These are phyloP conservation scores for Polyodon spathula DNA, from an alignment of 2,113 vertebrate genomes.

Conservation along the genomic window DNA sequence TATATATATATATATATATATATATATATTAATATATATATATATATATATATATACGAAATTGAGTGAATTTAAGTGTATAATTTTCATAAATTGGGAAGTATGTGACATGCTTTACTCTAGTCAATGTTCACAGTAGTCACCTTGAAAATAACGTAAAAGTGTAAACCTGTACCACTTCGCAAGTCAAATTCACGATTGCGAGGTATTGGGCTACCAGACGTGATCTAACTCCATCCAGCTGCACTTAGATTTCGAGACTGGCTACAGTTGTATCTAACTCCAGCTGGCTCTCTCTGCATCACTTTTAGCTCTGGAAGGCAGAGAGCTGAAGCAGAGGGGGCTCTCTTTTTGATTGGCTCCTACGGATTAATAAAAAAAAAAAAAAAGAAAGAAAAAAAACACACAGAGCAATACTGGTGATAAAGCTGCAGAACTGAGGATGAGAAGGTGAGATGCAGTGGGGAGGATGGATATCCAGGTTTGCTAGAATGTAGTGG, in stretches of 20 bases:
- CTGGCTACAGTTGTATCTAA: constrained; percentile 47
- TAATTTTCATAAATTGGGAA: no score
- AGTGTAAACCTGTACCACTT: no score
- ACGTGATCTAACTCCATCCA: no score
- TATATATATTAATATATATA: no score
- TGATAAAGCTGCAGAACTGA: constrained; percentile 30
- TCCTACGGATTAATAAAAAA: constrained; percentile 57
- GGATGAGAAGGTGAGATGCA: constrained; percentile 36
- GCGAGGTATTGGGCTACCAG: no score
- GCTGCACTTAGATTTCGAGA: constrained; percentile 55
- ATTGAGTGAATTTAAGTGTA: no score
- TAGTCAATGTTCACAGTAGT: no score
- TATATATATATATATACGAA: no score
- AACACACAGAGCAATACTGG: constrained; percentile 31
- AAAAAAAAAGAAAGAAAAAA: constrained; percentile 12
- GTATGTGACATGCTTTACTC: no score
- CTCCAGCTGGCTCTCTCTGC: constrained; percentile 28
- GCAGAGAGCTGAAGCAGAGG: constrained; percentile 52
- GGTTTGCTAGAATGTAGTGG: constrained; percentile 8
- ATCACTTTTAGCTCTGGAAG: constrained; percentile 54
- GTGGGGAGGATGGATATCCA: constrained; percentile 29
- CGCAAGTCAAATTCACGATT: no score
- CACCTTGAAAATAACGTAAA: no score
- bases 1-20: no score
- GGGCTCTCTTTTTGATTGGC: constrained; percentile 60